phyloP scores from a whole-genome alignment of 2,797 vertebrate species.

The Anisognathus igniventris region DNA sequence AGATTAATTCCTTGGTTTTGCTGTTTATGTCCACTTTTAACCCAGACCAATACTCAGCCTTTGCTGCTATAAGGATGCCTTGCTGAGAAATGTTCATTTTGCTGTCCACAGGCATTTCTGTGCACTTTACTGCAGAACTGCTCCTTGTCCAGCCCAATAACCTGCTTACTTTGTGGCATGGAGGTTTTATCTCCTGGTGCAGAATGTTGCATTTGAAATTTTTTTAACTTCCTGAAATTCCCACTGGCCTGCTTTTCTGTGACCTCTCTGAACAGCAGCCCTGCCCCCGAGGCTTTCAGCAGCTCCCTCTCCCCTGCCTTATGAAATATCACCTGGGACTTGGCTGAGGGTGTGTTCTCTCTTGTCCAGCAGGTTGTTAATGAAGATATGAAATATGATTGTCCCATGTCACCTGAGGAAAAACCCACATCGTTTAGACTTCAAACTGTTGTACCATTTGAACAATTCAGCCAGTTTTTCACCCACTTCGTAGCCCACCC shows the following conservation, averaged over 20 bases:
- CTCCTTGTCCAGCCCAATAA: background rate
- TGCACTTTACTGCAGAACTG: background rate
- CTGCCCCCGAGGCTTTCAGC: background rate
- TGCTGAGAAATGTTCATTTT: background rate
- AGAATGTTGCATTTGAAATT: background rate
- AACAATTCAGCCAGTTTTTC: background rate
- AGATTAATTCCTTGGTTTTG: background rate
- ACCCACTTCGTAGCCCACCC: rapidly evolving
- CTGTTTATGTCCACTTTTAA: background rate
- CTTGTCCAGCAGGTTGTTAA: background rate
- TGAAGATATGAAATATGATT: background rate
- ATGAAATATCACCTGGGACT: background rate
- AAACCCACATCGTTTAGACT: background rate
- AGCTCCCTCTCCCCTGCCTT: background rate
- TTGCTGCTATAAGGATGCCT: background rate
- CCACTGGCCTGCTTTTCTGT: background rate
- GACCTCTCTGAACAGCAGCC: background rate
- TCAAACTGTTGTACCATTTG: background rate
- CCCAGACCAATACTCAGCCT: background rate
- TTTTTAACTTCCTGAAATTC: background rate
- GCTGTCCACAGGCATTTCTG: background rate
- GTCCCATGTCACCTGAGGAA: background rate
- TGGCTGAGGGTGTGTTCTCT: background rate
- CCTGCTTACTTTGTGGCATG: background rate
- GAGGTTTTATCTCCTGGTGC: background rate